phyloP scores from a whole-genome alignment of 1,140 invertebrate species.

The Drosophila nigromelanica region DNA sequence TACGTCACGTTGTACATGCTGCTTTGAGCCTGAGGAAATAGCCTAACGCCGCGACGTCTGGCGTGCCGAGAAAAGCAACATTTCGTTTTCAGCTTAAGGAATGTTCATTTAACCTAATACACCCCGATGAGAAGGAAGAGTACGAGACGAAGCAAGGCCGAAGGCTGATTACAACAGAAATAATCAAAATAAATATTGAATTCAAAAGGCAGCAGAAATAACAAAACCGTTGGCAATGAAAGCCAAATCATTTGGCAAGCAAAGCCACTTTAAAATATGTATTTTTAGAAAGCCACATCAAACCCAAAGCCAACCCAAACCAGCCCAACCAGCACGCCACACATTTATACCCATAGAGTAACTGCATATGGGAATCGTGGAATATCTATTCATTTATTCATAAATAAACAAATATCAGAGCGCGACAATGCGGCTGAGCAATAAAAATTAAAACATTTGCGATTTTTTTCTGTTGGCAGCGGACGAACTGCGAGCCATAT shows the following conservation, averaged over 20 bases:
- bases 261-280: slow-evolving; percentile 37
- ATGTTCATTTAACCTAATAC: slow-evolving; percentile 38
- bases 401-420: slow-evolving; percentile 59
- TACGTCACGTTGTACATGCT: slow-evolving; percentile 31
- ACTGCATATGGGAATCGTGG: slow-evolving; percentile 19
- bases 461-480: slow-evolving; percentile 33
- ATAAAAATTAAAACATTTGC: slow-evolving; percentile 68
- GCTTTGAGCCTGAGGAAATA: slow-evolving; percentile 22
- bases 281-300: slow-evolving; percentile 66
- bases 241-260: slow-evolving; percentile 30
- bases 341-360: slow-evolving; percentile 6
- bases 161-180: slow-evolving; percentile 34
- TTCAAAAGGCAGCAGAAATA: slow-evolving; percentile 23
- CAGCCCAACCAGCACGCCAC: not conserved
- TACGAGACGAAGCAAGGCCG: slow-evolving; percentile 27
- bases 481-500: slow-evolving; percentile 16
- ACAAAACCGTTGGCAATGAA: slow-evolving; percentile 15
- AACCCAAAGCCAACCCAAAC: slow-evolving; percentile 3
- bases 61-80: not conserved
- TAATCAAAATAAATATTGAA: slow-evolving; percentile 63
- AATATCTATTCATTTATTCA: slow-evolving; percentile 38
- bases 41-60: slow-evolving; percentile 28
- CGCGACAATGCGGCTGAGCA: slow-evolving; percentile 56
- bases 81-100: slow-evolving; percentile 20
- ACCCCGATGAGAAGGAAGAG: slow-evolving; percentile 3